These are phyloP conservation scores for Oxycera nigricornis DNA, from an alignment of 2,888 invertebrate genomes.

Conservation along the genomic window DNA sequence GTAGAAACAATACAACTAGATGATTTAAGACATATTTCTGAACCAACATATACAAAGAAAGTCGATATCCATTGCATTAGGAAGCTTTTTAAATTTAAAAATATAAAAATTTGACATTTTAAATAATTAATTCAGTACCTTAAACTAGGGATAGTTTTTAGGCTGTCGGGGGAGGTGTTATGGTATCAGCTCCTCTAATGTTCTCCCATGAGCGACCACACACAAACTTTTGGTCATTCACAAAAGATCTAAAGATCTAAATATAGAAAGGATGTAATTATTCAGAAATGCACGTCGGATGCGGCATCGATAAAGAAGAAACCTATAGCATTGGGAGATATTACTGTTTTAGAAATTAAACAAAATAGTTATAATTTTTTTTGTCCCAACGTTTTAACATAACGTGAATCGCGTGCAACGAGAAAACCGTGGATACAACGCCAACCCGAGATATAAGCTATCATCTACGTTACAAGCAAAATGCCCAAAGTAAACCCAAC, in stretches of 20 bases:
- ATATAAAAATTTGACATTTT: not conserved
- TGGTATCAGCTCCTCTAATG: not conserved
- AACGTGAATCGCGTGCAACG: not conserved
- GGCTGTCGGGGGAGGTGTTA: not conserved
- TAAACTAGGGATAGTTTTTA: not conserved
- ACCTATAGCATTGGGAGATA: not conserved
- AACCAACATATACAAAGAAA: not conserved
- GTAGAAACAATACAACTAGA: not conserved
- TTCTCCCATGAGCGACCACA: too few relatives aligned
- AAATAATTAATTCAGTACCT: not conserved
- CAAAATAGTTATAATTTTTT: not conserved
- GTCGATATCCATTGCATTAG: not conserved
- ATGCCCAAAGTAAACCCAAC: too few relatives aligned
- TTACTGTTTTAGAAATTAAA: not conserved
- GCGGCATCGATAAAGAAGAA: not conserved
- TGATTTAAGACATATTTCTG: not conserved
- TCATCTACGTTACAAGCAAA: too few relatives aligned
- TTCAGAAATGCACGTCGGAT: not conserved
- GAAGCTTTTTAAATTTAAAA: not conserved
- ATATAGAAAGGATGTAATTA: not conserved
- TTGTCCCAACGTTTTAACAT: not conserved
- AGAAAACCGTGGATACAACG: too few relatives aligned
- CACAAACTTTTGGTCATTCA: too few relatives aligned
- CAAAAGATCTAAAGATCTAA: not conserved
- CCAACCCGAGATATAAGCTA: too few relatives aligned